Evolutionary conservation across 2,797 vertebrate species (phyloP), one percentile per base, ranked within the genome.

Genomic region (Ptychobarbus kaznakovi): DNA sequence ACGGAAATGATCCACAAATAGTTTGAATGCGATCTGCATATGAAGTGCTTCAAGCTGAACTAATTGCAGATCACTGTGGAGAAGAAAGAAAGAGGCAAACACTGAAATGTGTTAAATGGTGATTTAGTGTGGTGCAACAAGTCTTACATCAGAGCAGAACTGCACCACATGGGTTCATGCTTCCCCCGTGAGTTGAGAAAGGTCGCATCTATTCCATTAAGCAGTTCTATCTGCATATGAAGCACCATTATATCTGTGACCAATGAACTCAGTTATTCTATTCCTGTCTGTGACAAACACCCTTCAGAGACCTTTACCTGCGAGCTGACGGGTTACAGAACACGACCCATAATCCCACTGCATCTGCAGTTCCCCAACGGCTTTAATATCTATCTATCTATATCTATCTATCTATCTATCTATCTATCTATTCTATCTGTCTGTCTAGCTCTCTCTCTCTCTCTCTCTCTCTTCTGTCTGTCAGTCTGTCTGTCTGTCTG

Each of bases 141-240:
- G 51, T 38, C 51, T 56, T 56, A 1, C 20, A 76, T 56, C 49
- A 56, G 73, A 56, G 49, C 49, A 76, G 72, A 51, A 74, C 2
- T 38, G 49, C 73, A 76, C 38, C 51, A 69, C 44, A 69, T 81
- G 15, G 35, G 65, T 56, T 15, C 46, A 38, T 11, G 35, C 32
- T 70, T 56, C 80, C 80, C 65, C 35, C 80, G 16, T 25, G 80
- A 70, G 46, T 69, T 53, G 49, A 70, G 9, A 65, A 38, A 84
- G 58, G 72, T 84, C 18, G 12, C 25, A 75, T 75, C 44, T 84
- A 20, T 68, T 84, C 58, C 82, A 66, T 84, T 84, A 76, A 49
- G 44, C 61, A 63, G 53, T 6, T 51, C 42, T 42, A 68, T 56
- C 46, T 77, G 73, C 28, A 84, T 75, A 65, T 65, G 44, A 77